A percentile compares a stretch with the other conserved stretches of the same genome.
Evolutionary conservation across 2,888 invertebrate species (phyloP).

Genomic region (Nomada ferruginata): DNA sequence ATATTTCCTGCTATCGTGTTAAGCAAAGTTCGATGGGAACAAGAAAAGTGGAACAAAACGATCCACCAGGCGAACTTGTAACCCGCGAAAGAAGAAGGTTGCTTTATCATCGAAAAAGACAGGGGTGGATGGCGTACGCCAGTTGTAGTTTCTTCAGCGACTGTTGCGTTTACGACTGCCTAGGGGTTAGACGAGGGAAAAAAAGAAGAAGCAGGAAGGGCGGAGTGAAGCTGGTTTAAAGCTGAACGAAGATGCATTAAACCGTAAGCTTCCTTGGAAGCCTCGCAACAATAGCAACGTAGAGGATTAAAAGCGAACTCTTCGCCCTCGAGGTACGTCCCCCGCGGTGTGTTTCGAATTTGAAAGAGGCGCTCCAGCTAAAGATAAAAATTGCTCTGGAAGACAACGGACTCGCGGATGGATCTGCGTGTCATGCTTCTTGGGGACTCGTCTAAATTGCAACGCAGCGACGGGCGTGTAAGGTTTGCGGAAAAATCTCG

Average conservation of each 20-base stretch:
- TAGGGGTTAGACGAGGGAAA: not conserved
- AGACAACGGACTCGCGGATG: not conserved
- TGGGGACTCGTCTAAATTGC: not conserved
- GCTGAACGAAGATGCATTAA: constrained; percentile 37
- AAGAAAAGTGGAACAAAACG: not conserved
- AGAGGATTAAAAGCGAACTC: constrained; percentile 42
- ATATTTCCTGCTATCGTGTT: not conserved
- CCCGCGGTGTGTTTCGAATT: constrained; percentile 26
- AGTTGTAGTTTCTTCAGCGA: not conserved
- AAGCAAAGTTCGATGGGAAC: not conserved
- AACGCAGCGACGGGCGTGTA: not conserved
- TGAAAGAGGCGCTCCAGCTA: not conserved
- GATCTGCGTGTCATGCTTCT: not conserved
- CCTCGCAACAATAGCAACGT: constrained; percentile 29
- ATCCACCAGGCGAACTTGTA: not conserved
- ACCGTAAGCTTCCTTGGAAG: constrained; percentile 23
- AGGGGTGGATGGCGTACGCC: not conserved
- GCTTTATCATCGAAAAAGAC: constrained; percentile 20
- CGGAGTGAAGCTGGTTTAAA: constrained; percentile 25
- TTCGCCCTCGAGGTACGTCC: not conserved
- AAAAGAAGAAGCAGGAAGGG: not conserved
- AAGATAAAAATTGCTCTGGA: not conserved
- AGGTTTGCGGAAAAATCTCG: not conserved
- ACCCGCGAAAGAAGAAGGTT: not conserved
- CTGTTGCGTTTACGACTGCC: constrained; percentile 16